Evolutionary conservation across 2,888 invertebrate species (phyloP), one percentile per base, ranked within the genome.

Genomic region (Anorthoa munda): DNA sequence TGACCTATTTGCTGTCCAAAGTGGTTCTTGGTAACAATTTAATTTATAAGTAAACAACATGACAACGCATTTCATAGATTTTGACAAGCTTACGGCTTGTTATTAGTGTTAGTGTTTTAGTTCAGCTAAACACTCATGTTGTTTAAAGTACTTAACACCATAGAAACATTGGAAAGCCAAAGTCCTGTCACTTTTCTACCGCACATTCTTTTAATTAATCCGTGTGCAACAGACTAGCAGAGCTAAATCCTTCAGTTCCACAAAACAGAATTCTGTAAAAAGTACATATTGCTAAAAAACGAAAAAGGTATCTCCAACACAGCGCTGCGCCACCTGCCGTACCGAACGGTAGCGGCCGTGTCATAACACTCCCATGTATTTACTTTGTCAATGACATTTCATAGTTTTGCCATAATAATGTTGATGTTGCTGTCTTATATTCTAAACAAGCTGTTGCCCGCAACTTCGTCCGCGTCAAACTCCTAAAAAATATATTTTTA

Each of bases 211-310:
- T 23, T 46, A 51, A 61, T 26, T 45, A 58, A 68, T 64, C 55
- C 23, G 18, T 18, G 11, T 23, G 7, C 21, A 13, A 59, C 7
- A 45, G 45, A 26, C 72, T 12, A 26, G 0, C 45, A 7, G n/a
- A 55, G 61, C 23, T 53, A 53, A 39, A 59, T 9, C 23, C 39
- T 70, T 39, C 45, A 15, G 23, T n/a, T 73, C 23, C n/a, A 61
- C 48, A 46, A 56, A 65, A 66, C 12, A 39, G 26, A 11, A 3
- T 26, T 48, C n/a, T n/a, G 45, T 15, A 53, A 74, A 66, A 66
- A 46, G 45, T 12, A 17, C 26, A 53, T 18, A 69, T 66, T 64
- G 46, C 4, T 45, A 18, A 76, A 80, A 31, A n/a, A 31, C n/a
- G n/a, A n/a, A n/a, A n/a, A n/a, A n/a, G n/a, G n/a, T n/a, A n/a